Base-by-base conservation (phyloP, 2,888 invertebrate species). In the Liodrosophila aerea region DNA sequence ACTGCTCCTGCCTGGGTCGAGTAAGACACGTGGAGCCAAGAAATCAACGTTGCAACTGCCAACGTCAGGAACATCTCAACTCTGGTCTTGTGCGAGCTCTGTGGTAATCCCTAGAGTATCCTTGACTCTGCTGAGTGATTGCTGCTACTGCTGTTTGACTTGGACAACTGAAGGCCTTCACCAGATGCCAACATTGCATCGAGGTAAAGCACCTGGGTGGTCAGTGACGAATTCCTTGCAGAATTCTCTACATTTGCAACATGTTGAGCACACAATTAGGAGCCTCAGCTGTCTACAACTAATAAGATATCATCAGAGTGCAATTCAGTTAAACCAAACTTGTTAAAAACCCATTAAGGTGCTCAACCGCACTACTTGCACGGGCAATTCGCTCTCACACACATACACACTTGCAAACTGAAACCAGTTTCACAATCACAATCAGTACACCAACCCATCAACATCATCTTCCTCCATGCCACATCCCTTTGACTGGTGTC, bases 251-350 rank as follows among this genome's bases (percentile, higher is more conserved):
- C 44, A 50, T 51, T 51, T 33, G 54, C 46, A 33, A 54, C 54
- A 29, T 44, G 37, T 36, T 49, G 40, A 16, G 62, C 56, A 44
- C 49, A 46, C 63, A 75, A 75, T 75, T 75, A 63, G 72, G 54
- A 58, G 50, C 5, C 22, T 22, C 22, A 5, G 22, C 22, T 22
- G 22, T 29, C 46, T 41, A 51, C 56, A 62, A 34, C 75, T 54
- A 75, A 70, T 71, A 51, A 62, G 72, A 73, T 73, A 65, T 71
- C 62, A 72, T 65, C 64, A 43, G 37, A 15, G 5, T 34, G 56
- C 60, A 54, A 39, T 60, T 53, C 63, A 37, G 22, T 41, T 43
- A 46, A 61, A 45, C 43, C 31, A 47, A 65, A 59, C 58, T 75
- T 64, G 61, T 75, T 71, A 71, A 74, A 53, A 60, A 13, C 15